Evolutionary conservation across 1,140 invertebrate species (phyloP).

Genomic region (Lysiphlebus fabarum): DNA sequence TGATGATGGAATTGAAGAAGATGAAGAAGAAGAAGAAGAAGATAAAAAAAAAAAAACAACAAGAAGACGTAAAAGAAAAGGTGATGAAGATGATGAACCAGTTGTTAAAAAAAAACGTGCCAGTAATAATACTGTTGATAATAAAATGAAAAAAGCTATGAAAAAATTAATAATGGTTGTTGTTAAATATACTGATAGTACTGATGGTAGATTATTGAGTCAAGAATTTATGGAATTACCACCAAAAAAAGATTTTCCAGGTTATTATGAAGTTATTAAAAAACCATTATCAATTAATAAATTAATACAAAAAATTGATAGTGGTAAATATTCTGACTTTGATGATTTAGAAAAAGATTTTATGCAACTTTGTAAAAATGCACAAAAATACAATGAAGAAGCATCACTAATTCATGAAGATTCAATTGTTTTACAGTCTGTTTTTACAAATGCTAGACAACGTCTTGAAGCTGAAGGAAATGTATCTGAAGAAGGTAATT

Average conservation of each 20-base stretch:
- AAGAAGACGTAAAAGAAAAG: slow-evolving; percentile 59
- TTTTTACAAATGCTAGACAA: slow-evolving; percentile 76
- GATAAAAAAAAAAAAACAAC: slow-evolving; percentile 57
- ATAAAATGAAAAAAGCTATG: slow-evolving; percentile 71
- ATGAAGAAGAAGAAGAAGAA: slow-evolving; percentile 70
- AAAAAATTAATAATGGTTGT: slow-evolving; percentile 78
- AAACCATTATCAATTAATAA: slow-evolving; percentile 95
- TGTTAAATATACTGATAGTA: slow-evolving; percentile 76
- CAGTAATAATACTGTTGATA: slow-evolving; percentile 52
- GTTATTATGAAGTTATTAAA: slow-evolving; percentile 97
- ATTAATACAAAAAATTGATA: slow-evolving; percentile 79
- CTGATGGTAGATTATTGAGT: slow-evolving; percentile 81
- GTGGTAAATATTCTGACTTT: slow-evolving; percentile 81
- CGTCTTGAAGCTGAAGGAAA: slow-evolving; percentile 65
- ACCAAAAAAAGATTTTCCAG: slow-evolving; percentile 86
- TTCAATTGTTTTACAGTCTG: slow-evolving; percentile 85
- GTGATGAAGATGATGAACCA: slow-evolving; percentile 58
- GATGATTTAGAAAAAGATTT: slow-evolving; percentile 91
- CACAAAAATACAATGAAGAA: slow-evolving; percentile 97
- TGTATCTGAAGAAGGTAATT: slow-evolving; percentile 50
- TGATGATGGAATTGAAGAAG: slow-evolving; percentile 67
- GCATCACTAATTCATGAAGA: slow-evolving; percentile 93
- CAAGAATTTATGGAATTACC: slow-evolving; percentile 95
- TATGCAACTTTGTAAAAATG: slow-evolving; percentile 90
- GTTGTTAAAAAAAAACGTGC: slow-evolving; percentile 57